Conservation (phyloP, 2,797 vertebrate species). For the Oophaga sylvatica region DNA sequence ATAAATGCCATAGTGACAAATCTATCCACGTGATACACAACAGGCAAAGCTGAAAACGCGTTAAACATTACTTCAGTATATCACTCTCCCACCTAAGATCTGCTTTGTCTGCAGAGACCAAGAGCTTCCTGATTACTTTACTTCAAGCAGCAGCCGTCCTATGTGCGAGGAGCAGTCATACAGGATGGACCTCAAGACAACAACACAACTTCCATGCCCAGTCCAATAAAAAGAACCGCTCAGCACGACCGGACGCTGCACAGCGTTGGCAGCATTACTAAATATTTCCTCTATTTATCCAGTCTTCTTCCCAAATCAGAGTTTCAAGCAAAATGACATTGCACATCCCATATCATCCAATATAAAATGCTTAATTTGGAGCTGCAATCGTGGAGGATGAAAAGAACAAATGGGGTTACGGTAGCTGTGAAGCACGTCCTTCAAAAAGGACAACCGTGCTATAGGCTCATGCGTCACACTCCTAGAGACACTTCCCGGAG, state of each 20-base stretch:
- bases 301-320: not conserved
- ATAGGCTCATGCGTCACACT: not conserved
- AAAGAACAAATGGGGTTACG: not conserved
- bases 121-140: slow-evolving; percentile 37
- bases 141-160: not conserved
- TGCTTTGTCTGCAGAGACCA: slow-evolving; percentile 10
- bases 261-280: slow-evolving; percentile 9
- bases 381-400: not conserved
- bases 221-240: slow-evolving; percentile 42
- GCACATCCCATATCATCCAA: not conserved
- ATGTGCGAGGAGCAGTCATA: slow-evolving; percentile 25
- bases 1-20: too few species aligned
- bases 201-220: slow-evolving; percentile 24
- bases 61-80: not conserved
- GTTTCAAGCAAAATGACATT: not conserved
- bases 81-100: too few species aligned
- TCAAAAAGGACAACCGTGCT: not conserved
- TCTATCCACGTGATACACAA: too few species aligned
- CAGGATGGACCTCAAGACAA: slow-evolving; percentile 39
- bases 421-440: not conserved
- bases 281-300: slow-evolving; percentile 43
- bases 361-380: not conserved
- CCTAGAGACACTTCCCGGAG: too few species aligned
- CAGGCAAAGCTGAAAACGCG: not conserved
- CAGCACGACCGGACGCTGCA: slow-evolving; percentile 57